A percentile compares a stretch with the other conserved stretches of the same genome.
Conservation (phyloP, 2,888 invertebrate species). For the Hypsopygia costalis region DNA sequence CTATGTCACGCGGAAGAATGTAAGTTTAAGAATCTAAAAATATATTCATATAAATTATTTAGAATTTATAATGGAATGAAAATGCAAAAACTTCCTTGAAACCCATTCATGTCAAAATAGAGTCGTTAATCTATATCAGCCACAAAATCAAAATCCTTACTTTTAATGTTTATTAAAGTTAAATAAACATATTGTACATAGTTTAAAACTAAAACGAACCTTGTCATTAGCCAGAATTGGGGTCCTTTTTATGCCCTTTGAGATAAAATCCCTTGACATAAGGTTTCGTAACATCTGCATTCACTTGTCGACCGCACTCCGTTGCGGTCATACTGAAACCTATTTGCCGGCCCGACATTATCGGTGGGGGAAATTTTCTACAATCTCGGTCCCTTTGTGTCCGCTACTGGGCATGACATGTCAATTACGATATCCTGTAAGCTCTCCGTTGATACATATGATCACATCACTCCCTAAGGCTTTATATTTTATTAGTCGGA, state of each 20-base stretch:
- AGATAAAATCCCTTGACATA: neutral
- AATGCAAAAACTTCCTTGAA: too few relatives aligned
- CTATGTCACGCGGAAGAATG: too few relatives aligned
- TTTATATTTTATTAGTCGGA: neutral
- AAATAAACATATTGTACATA: too few relatives aligned
- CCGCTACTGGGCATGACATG: conserved; percentile 70
- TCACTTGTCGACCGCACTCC: conserved; percentile 43
- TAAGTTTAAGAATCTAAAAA: too few relatives aligned
- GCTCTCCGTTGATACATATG: conserved; percentile 28
- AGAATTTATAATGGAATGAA: too few relatives aligned
- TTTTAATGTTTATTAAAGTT: too few relatives aligned
- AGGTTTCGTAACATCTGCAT: conserved; percentile 34
- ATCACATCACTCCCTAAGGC: conserved; percentile 6
- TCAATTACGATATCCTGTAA: conserved; percentile 71
- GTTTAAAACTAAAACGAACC: neutral
- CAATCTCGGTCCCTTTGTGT: conserved; percentile 73
- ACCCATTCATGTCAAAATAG: too few relatives aligned
- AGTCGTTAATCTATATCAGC: too few relatives aligned
- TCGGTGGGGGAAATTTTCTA: conserved; percentile 67
- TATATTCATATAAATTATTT: too few relatives aligned
- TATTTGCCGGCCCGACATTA: conserved; percentile 68
- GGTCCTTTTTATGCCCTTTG: neutral
- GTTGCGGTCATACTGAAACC: conserved; percentile 42
- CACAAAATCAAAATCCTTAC: too few relatives aligned
- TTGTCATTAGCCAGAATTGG: too few relatives aligned